Conservation (phyloP, 92 coral and sea anemone genomes). For the Zoanthus sansibaricus region DNA sequence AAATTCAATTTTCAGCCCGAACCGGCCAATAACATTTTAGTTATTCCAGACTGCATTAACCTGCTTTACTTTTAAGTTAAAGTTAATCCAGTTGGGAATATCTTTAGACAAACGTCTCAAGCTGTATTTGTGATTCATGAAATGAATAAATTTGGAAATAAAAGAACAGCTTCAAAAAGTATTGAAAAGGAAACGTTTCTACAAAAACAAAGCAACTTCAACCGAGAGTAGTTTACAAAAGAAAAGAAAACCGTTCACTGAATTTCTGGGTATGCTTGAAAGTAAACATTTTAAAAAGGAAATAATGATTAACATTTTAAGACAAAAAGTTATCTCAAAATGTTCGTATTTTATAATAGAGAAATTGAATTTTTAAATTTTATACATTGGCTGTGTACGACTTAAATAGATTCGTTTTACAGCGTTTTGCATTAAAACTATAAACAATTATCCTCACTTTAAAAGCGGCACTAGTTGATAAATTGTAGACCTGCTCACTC, state of each 20-base stretch:
- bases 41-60: neutral
- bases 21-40: neutral
- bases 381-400: no score
- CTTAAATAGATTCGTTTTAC: neutral
- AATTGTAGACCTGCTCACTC: neutral
- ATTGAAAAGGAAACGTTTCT: neutral
- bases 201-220: neutral
- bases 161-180: slow-evolving; percentile 27
- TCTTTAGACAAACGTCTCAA: neutral
- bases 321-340: neutral
- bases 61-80: neutral
- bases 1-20: no score
- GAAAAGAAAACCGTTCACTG: neutral
- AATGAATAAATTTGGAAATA: neutral
- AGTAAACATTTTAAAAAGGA: slow-evolving; percentile 1
- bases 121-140: neutral
- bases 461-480: neutral
- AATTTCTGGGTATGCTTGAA: neutral
- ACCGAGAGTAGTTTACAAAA: neutral
- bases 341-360: neutral
- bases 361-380: neutral
- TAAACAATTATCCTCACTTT: neutral
- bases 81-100: neutral
- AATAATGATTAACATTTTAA: neutral
- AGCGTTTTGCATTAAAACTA: neutral